Percentiles rank a stretch among this genome's conserved stretches.
Evolutionary conservation across 2,797 vertebrate species (phyloP).

Genomic region (Chelidonichthys spinosus): DNA sequence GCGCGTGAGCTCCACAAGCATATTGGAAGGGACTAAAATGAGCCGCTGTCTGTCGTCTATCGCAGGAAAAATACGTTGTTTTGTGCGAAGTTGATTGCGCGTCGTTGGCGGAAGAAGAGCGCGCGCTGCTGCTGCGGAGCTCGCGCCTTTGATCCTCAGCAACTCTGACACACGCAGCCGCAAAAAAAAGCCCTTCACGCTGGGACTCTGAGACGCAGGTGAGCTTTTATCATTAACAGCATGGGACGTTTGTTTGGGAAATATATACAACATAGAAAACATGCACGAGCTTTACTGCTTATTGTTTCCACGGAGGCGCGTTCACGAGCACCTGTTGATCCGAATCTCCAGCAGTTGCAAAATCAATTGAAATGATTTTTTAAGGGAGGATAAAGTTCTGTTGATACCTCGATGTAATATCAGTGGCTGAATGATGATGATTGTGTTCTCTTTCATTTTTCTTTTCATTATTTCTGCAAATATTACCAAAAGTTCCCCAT

Average conservation of each 20-base stretch:
- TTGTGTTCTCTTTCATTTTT: background rate
- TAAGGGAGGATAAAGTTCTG: conserved; percentile 45
- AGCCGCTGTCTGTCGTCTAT: conserved; percentile 72
- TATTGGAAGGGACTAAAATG: conserved; percentile 71
- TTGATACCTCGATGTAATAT: background rate
- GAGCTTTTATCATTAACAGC: conserved; percentile 52
- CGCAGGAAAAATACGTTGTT: conserved; percentile 74
- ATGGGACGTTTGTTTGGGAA: background rate
- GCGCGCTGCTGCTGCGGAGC: conserved; percentile 43
- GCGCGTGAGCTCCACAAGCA: conserved; percentile 68
- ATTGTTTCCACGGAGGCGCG: background rate
- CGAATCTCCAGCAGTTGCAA: conserved; percentile 25
- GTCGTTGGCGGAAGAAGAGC: conserved; percentile 25
- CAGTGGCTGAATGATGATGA: background rate
- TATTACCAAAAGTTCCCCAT: conserved; percentile 26
- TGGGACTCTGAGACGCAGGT: conserved; percentile 82
- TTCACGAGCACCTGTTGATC: conserved; percentile 74
- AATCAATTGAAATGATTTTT: conserved; percentile 18
- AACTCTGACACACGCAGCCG: conserved; percentile 75
- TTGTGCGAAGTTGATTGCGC: conserved; percentile 60
- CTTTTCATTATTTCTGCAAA: background rate
- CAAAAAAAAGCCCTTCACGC: conserved; percentile 52
- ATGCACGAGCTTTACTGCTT: background rate
- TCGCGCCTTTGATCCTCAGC: conserved; percentile 43
- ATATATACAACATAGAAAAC: background rate